These are phyloP conservation scores for Drosophila tristis DNA, from an alignment of 1,140 invertebrate genomes.

Conservation along the genomic window DNA sequence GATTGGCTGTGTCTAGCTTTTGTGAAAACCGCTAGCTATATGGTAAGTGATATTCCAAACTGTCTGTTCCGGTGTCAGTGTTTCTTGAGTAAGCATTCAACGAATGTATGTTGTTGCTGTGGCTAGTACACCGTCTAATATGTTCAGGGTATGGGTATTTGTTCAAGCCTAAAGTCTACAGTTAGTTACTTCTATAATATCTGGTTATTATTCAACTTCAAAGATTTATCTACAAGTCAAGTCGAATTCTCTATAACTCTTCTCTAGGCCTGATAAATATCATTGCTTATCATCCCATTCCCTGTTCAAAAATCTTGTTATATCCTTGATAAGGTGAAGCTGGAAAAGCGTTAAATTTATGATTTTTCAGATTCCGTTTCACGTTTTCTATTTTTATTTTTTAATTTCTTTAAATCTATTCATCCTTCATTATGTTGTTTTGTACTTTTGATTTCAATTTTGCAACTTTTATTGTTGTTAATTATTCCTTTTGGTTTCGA, in stretches of 20 bases:
- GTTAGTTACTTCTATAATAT: background rate
- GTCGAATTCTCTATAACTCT: too few species aligned
- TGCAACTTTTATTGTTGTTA: slow-evolving; percentile 35
- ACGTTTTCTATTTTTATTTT: slow-evolving; percentile 12
- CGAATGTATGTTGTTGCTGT: slow-evolving; percentile 67
- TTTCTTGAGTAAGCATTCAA: slow-evolving; percentile 49
- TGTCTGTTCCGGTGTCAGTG: slow-evolving; percentile 84
- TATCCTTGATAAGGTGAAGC: too few species aligned
- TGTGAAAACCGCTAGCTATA: slow-evolving; percentile 73
- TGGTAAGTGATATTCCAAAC: slow-evolving; percentile 83
- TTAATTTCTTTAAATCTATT: slow-evolving; percentile 16
- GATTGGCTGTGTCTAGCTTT: background rate
- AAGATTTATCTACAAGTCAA: too few species aligned
- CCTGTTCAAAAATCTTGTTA: too few species aligned
- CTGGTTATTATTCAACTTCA: background rate
- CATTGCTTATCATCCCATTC: too few species aligned
- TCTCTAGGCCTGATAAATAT: too few species aligned
- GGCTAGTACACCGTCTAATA: background rate
- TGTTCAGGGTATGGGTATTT: background rate
- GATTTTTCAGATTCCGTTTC: slow-evolving; percentile 1
- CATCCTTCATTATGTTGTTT: slow-evolving; percentile 41
- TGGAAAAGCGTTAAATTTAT: too few species aligned
- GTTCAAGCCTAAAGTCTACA: background rate
- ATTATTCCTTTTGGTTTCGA: slow-evolving; percentile 31
- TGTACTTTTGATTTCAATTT: slow-evolving; percentile 81